Conservation (phyloP, 2,113 vertebrate species). For the Notechis scutatus region DNA sequence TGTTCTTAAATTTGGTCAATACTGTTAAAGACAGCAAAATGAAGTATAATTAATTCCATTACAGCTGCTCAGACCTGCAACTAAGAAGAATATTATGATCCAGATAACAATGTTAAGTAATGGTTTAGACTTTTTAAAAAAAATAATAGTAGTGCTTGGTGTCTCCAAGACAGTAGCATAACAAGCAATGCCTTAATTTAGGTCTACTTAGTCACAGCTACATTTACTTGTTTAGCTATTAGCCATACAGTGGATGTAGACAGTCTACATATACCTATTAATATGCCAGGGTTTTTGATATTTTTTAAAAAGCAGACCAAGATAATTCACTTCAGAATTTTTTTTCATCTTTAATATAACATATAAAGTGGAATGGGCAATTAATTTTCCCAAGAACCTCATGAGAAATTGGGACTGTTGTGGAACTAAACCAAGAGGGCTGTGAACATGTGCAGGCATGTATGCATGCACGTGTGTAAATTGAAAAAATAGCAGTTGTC, state of each 20-base stretch:
- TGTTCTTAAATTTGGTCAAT: constrained; percentile 89
- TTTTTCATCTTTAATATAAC: no score
- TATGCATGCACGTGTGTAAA: neutral
- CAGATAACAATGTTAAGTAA: constrained; percentile 65
- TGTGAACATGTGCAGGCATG: neutral
- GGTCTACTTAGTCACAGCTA: neutral
- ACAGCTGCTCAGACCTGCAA: constrained; percentile 71
- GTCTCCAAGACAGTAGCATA: neutral
- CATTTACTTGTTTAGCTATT: no score
- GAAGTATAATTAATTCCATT: constrained; percentile 88
- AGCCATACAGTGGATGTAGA: neutral
- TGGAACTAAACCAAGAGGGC: neutral
- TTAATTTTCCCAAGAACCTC: neutral
- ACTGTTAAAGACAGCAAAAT: constrained; percentile 88
- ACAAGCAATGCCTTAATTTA: neutral
- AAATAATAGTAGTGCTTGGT: neutral
- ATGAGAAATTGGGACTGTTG: neutral
- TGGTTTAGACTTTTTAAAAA: constrained; percentile 53
- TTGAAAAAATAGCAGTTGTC: neutral
- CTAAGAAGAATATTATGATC: constrained; percentile 72
- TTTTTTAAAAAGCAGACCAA: no score
- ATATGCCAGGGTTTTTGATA: no score
- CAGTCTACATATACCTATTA: no score
- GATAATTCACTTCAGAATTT: no score
- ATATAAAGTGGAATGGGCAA: no score